Percentiles rank a stretch among this genome's conserved stretches.
phyloP scores from a whole-genome alignment of 2,888 invertebrate genomes.

The Leptinotarsa peninsularis region DNA sequence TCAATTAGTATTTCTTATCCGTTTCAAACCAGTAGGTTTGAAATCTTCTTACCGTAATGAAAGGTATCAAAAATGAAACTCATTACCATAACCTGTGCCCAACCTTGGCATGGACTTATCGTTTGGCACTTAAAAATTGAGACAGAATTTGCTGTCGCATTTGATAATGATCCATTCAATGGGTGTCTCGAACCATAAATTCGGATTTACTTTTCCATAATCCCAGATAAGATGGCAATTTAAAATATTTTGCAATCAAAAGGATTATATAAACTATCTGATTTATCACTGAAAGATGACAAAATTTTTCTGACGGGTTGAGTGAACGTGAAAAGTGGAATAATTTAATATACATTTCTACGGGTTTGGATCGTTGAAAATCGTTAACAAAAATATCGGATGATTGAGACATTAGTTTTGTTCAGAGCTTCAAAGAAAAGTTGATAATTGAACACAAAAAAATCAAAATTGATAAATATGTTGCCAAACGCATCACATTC shows the following conservation, averaged over 20 bases:
- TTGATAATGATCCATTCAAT: slow-evolving; percentile 53
- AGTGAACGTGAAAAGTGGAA: neutral
- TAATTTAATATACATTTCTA: no score
- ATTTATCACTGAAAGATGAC: slow-evolving; percentile 41
- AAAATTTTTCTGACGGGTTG: neutral
- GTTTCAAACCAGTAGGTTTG: no score
- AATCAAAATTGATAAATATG: no score
- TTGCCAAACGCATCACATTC: no score
- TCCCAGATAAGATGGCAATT: slow-evolving; percentile 57
- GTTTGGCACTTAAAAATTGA: slow-evolving; percentile 52
- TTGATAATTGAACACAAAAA: no score
- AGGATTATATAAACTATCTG: slow-evolving; percentile 53
- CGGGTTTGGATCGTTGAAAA: no score
- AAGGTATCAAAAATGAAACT: slow-evolving; percentile 23
- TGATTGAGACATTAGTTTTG: no score
- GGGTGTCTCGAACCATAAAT: slow-evolving; percentile 55
- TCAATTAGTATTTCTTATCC: no score
- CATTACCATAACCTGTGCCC: slow-evolving; percentile 34
- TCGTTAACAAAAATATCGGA: no score
- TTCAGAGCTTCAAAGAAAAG: no score
- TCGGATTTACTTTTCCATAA: slow-evolving; percentile 57
- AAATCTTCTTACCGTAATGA: slow-evolving; percentile 30
- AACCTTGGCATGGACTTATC: slow-evolving; percentile 44
- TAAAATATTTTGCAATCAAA: slow-evolving; percentile 58
- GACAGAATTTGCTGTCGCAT: slow-evolving; percentile 52